Evolutionary conservation across 2,888 invertebrate genomes (phyloP).

Genomic region (Ormyrus pomaceus): DNA sequence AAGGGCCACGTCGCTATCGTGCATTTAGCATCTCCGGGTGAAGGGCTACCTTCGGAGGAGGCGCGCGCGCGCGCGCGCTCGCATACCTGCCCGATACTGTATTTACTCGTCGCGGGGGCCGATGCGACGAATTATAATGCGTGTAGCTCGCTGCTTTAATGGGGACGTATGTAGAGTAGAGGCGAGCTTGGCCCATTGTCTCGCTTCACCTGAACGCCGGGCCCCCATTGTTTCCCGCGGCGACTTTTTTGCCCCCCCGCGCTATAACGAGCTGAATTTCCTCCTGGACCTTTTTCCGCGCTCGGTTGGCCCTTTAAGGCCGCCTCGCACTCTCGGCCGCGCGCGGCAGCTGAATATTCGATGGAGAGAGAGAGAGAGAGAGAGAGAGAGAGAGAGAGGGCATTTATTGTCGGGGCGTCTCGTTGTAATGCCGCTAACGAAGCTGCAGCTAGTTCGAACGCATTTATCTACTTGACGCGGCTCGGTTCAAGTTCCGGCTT

Average conservation of each 20-base stretch:
- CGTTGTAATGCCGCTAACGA: constrained; percentile 33
- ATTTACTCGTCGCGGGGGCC: constrained; percentile 33
- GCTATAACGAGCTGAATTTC: constrained; percentile 48
- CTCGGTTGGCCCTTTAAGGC: constrained; percentile 1
- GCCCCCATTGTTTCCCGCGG: constrained; percentile 66
- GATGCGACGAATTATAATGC: constrained; percentile 67
- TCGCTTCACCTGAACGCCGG: constrained; percentile 65
- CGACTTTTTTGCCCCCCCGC: constrained; percentile 60
- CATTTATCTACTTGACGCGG: constrained; percentile 36
- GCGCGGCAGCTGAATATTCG: neutral
- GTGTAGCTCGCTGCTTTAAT: constrained; percentile 71
- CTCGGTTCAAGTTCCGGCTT: neutral
- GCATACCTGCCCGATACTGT: too few relatives aligned
- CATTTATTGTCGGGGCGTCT: constrained; percentile 10
- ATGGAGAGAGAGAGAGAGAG: neutral
- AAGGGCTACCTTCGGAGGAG: constrained; percentile 15
- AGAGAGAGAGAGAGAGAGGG: neutral
- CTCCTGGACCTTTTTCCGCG: constrained; percentile 11
- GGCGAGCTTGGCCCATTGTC: constrained; percentile 62
- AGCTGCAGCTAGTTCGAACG: constrained; percentile 21
- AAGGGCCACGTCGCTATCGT: constrained; percentile 37
- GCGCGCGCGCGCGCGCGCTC: constrained; percentile 19
- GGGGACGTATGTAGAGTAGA: constrained; percentile 71
- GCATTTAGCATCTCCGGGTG: constrained; percentile 47
- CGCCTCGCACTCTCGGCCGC: neutral